phyloP scores from a whole-genome alignment of 2,888 invertebrate genomes.

The Athalia circularis region DNA sequence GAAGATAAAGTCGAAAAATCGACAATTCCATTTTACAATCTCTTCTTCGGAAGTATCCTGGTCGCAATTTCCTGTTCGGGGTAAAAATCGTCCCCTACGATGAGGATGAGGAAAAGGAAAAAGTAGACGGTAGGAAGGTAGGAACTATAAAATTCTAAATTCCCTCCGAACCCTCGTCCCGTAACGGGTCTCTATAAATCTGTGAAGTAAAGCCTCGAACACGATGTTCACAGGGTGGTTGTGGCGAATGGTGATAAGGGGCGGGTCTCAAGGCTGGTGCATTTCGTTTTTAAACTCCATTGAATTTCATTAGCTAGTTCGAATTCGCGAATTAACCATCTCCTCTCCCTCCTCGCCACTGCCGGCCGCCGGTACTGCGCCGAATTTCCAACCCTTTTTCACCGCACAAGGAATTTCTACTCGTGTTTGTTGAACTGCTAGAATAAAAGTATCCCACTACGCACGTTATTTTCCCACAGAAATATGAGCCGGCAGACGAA shows the following conservation, averaged over 20 bases:
- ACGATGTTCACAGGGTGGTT: background rate
- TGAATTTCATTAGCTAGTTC: slow-evolving; percentile 36
- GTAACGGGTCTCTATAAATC: slow-evolving; percentile 12
- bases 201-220: slow-evolving; percentile 18
- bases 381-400: slow-evolving; percentile 22
- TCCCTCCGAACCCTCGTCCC: background rate
- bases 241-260: background rate
- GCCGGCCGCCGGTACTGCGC: background rate
- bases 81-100: too few relatives aligned
- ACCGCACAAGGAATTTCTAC: slow-evolving; percentile 22
- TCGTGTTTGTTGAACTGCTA: slow-evolving; percentile 9
- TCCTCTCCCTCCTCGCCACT: background rate
- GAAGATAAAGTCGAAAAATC: too few relatives aligned
- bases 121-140: too few relatives aligned
- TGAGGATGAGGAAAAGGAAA: too few relatives aligned
- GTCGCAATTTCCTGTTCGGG: too few relatives aligned
- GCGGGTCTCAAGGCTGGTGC: background rate
- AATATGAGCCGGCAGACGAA: too few relatives aligned
- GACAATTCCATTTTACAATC: too few relatives aligned
- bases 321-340: slow-evolving; percentile 34
- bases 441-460: background rate
- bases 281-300: slow-evolving; percentile 44
- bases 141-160: background rate
- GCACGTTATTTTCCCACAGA: too few relatives aligned
- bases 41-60: too few relatives aligned